A percentile compares a stretch with the other conserved stretches of the same genome.
Evolutionary conservation across 2,113 vertebrate genomes (phyloP).

Genomic region (Bungarus multicinctus): DNA sequence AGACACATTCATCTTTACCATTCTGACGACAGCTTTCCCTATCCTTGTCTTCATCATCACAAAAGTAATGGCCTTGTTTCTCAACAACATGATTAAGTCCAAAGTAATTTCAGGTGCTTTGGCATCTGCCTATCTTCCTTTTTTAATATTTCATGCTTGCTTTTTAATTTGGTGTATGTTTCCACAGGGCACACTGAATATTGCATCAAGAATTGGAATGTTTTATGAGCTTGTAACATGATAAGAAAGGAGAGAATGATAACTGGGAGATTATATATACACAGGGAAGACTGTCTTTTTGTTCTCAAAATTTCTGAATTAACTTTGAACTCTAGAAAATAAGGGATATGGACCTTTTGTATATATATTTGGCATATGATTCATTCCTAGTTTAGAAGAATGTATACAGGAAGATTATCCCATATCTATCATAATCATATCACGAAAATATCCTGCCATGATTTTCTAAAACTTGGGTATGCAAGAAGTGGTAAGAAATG

Average conservation of each 20-base stretch:
- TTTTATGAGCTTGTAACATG: conserved; percentile 36
- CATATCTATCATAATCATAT: background rate
- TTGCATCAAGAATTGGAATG: conserved; percentile 29
- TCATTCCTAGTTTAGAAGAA: background rate
- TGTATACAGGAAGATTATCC: background rate
- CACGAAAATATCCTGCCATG: no score
- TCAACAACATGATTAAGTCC: conserved; percentile 28
- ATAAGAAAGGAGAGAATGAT: background rate
- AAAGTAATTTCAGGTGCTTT: conserved; percentile 31
- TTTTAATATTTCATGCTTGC: conserved; percentile 15
- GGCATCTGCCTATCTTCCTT: conserved; percentile 9
- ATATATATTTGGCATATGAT: background rate
- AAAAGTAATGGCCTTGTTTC: conserved; percentile 38
- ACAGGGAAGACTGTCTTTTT: background rate
- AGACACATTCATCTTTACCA: background rate
- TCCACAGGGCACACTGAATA: conserved; percentile 28
- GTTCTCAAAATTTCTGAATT: background rate
- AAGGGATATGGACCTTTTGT: background rate
- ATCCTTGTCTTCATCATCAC: conserved; percentile 20
- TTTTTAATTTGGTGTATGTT: conserved; percentile 47
- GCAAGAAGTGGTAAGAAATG: no score
- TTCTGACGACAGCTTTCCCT: background rate
- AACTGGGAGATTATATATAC: background rate
- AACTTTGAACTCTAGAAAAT: background rate
- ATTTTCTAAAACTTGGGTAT: no score